phyloP scores from a whole-genome alignment of 2,888 invertebrate genomes.

The Drosophila monieri region DNA sequence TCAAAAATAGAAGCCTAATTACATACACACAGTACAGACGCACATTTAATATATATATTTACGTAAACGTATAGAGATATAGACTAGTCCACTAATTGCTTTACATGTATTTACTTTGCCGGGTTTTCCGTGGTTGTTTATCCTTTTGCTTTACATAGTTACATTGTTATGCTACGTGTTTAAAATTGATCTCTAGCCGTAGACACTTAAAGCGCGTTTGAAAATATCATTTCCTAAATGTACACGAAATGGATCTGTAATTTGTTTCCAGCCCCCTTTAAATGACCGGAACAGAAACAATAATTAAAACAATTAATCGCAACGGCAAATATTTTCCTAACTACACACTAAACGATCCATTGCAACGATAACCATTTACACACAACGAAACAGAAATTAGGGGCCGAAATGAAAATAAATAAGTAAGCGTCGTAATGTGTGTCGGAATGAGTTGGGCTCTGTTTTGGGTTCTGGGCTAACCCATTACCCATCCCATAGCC shows the following conservation, averaged over 20 bases:
- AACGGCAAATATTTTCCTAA: conserved; percentile 67
- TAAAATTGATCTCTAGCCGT: conserved; percentile 62
- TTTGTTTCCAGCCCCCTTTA: conserved; percentile 41
- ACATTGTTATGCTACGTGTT: conserved; percentile 62
- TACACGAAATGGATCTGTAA: conserved; percentile 36
- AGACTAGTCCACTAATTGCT: conserved; percentile 66
- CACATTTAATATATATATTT: conserved; percentile 39
- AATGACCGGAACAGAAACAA: conserved; percentile 26
- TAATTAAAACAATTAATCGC: conserved; percentile 35
- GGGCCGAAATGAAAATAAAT: conserved; percentile 59
- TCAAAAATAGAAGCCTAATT: conserved; percentile 67
- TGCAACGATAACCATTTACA: conserved; percentile 59
- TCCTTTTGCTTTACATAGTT: conserved; percentile 57
- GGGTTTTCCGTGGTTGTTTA: conserved; percentile 45
- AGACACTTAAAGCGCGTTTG: conserved; percentile 81
- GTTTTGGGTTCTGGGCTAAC: background rate
- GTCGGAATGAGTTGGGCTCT: conserved; percentile 19
- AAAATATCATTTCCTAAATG: conserved; percentile 58
- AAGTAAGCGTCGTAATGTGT: conserved; percentile 56
- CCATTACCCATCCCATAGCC: conserved; percentile 7
- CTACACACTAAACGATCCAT: conserved; percentile 60
- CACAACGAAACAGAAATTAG: conserved; percentile 51
- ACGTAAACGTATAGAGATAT: conserved; percentile 39
- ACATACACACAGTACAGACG: conserved; percentile 59
- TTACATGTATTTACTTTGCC: conserved; percentile 72